These are phyloP conservation scores for Vesta saturnalis DNA, from an alignment of 2,888 invertebrate genomes.

Conservation along the genomic window DNA sequence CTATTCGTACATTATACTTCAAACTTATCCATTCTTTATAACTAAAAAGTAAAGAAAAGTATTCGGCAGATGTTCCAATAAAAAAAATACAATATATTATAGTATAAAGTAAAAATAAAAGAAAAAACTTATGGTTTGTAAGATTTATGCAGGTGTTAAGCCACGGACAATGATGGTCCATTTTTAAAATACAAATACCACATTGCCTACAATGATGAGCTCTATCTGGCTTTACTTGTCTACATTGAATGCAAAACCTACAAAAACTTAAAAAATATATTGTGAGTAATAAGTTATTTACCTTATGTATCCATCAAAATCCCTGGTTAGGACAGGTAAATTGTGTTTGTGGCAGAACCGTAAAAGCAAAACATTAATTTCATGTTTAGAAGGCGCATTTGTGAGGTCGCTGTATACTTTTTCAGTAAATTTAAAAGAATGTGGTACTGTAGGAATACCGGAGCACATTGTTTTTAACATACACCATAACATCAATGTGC, in stretches of 20 bases:
- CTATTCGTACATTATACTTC: constrained; percentile 86
- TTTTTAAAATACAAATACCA: constrained; percentile 89
- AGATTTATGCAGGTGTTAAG: constrained; percentile 96
- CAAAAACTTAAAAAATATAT: too few species aligned
- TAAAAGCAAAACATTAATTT: constrained; percentile 73
- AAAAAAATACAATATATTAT: constrained; percentile 88
- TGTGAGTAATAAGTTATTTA: constrained; percentile 60
- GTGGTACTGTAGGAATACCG: constrained; percentile 76
- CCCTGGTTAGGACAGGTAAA: constrained; percentile 82
- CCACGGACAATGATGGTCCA: constrained; percentile 99
- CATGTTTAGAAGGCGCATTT: constrained; percentile 78
- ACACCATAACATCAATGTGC: constrained; percentile 12
- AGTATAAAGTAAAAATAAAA: constrained; percentile 91
- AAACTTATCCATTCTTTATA: constrained; percentile 73
- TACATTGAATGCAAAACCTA: constrained; percentile 82
- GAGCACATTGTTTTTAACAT: constrained; percentile 82
- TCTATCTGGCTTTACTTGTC: constrained; percentile 92
- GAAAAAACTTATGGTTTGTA: constrained; percentile 96
- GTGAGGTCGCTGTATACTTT: constrained; percentile 77
- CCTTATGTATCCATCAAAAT: constrained; percentile 73
- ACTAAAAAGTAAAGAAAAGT: constrained; percentile 87
- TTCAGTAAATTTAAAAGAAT: constrained; percentile 80
- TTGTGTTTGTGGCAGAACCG: constrained; percentile 72
- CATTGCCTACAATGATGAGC: constrained; percentile 97
- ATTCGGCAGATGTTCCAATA: constrained; percentile 80